Evolutionary conservation across 1,140 invertebrate genomes (phyloP).

Genomic region (Heliconius melpomene): DNA sequence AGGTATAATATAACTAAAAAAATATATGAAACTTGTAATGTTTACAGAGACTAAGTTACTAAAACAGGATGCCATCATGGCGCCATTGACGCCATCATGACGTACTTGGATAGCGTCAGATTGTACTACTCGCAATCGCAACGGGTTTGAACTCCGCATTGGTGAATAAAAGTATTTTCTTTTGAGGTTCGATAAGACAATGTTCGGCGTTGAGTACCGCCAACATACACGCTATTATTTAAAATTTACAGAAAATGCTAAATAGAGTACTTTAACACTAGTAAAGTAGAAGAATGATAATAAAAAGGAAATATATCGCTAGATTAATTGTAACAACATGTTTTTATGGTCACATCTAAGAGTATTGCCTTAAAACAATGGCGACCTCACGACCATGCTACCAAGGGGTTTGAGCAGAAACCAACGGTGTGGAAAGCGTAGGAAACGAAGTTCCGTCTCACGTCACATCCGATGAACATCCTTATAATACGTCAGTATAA

Average conservation of each 20-base stretch:
- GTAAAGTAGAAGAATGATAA: not conserved
- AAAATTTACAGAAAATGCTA: no score
- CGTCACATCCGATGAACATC: slow-evolving; percentile 15
- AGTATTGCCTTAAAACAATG: slow-evolving; percentile 48
- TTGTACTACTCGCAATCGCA: no score
- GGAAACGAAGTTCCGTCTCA: slow-evolving; percentile 64
- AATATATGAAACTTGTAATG: not conserved
- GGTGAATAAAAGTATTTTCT: no score
- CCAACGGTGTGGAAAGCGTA: slow-evolving; percentile 61
- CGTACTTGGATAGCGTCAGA: no score
- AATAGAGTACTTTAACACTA: not conserved
- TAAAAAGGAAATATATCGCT: not conserved
- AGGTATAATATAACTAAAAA: not conserved
- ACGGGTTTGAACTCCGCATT: not conserved
- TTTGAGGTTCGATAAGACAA: no score
- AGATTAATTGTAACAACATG: not conserved
- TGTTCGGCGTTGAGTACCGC: no score
- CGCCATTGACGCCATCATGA: not conserved
- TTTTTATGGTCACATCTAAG: slow-evolving; percentile 20
- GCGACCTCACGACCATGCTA: slow-evolving; percentile 42
- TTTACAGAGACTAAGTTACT: not conserved
- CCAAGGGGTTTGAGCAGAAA: slow-evolving; percentile 43
- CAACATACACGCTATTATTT: no score
- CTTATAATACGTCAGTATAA: not conserved
- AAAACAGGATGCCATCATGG: not conserved